Conservation (phyloP, 1,140 invertebrate genomes). For the Sipha flava region DNA sequence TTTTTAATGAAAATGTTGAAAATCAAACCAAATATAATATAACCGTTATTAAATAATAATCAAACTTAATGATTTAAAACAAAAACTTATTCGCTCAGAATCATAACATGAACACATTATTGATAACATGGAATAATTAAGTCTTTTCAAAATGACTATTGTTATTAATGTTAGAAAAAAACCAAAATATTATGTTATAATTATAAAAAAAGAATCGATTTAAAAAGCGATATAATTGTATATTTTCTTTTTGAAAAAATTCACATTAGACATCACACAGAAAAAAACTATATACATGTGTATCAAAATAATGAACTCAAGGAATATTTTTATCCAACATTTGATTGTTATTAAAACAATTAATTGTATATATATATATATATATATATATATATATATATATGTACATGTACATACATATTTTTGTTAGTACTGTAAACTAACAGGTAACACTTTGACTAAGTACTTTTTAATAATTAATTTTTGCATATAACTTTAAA, state of each 20-base stretch:
- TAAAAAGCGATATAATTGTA: constrained; percentile 32
- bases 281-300: constrained; percentile 28
- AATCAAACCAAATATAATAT: not conserved
- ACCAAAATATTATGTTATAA: not conserved
- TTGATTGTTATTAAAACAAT: constrained; percentile 33
- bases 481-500: constrained; percentile 10
- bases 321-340: constrained; percentile 30
- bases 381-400: constrained; percentile 20
- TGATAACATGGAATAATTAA: constrained; percentile 4
- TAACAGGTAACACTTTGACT: constrained; percentile 33
- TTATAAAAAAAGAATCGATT: not conserved
- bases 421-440: constrained; percentile 27
- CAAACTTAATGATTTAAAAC: not conserved
- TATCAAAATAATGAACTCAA: constrained; percentile 32
- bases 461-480: constrained; percentile 21
- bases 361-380: constrained; percentile 1
- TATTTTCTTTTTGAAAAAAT: constrained; percentile 32
- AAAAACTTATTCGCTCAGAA: not conserved
- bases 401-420: constrained; percentile 2
- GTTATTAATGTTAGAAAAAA: constrained; percentile 11
- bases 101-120: not conserved
- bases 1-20: not conserved
- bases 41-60: not conserved
- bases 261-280: constrained; percentile 32
- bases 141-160: not conserved